Evolutionary conservation across 2,888 invertebrate species (phyloP), one percentile per base, ranked within the genome.

Genomic region (Anaspis maculata): DNA sequence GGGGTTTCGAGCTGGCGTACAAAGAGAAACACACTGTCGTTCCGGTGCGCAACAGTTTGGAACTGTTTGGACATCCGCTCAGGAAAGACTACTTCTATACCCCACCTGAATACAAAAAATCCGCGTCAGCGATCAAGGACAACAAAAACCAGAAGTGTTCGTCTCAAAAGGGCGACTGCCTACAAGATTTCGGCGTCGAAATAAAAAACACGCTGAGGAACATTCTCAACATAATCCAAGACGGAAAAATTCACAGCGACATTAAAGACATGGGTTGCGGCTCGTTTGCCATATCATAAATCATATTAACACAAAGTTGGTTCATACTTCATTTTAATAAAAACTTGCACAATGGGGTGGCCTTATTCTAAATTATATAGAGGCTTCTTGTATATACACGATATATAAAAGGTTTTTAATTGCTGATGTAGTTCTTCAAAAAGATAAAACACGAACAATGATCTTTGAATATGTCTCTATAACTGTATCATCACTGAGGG

Each of bases 1-100:
- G 79, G 5, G 66, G 66, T 14, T 80, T 79, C 44, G 74, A 77
- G 59, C 32, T 61, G 22, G 37, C 59, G 9, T 61, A 59, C 35
- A 48, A 49, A 39, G 53, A 57, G 40, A 37, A 46, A 24, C 3
- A 41, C 3, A n/a, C 25, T 6, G 29, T 30, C 11, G 7, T 34
- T 5, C 34, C 35, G 9, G 7, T 25, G 2, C 1, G 6, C 32
- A 22, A 10, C 14, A 35, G 24, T 14, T 22, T 32, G 19, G 27
- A 39, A 19, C 27, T 48, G 2, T 30, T 26, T 4, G 50, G 45
- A 13, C 33, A 14, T 3, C 44, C 44, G 2, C 11, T 47, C 6
- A 33, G 34, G 6, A 21, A 28, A 3, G 37, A 44, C 28, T 52
- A 49, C 27, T 49, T 51, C 30, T 49, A 34, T 28, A 39, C 41